These are phyloP conservation scores for Pseudochromis fuscus DNA, from an alignment of 2,797 vertebrate species.

Conservation along the genomic window DNA sequence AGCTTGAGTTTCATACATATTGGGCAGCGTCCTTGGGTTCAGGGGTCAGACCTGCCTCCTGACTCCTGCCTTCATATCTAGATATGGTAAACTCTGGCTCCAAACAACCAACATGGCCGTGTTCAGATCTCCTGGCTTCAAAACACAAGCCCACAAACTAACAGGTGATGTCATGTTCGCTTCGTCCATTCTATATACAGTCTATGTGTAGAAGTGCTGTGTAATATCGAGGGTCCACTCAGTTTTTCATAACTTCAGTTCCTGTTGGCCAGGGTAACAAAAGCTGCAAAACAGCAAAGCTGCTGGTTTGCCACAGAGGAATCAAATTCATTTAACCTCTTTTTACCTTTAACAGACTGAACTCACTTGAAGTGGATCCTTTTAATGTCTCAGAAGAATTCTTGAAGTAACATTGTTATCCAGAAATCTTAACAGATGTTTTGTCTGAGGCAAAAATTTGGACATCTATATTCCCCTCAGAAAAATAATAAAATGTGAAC, in stretches of 20 bases:
- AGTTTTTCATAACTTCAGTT: not conserved
- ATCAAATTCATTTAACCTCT: not conserved
- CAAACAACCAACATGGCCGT: no score
- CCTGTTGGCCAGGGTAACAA: not conserved
- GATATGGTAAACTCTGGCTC: no score
- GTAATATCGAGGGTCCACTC: not conserved
- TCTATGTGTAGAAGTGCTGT: constrained; percentile 10
- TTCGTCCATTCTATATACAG: constrained; percentile 12
- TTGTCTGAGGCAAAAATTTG: not conserved
- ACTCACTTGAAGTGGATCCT: not conserved
- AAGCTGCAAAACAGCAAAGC: not conserved
- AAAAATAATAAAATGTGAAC: constrained; percentile 3
- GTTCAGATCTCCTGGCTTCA: no score
- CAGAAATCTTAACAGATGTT: constrained; percentile 26
- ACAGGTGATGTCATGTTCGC: no score
- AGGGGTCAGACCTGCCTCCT: no score
- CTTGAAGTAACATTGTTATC: not conserved
- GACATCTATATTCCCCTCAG: constrained; percentile 2
- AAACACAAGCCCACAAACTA: no score
- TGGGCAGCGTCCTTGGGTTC: no score
- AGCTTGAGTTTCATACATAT: no score
- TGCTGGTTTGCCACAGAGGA: not conserved
- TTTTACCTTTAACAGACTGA: not conserved
- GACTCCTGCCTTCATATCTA: no score
- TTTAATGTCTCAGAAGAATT: constrained; percentile 4